Evolutionary conservation across 2,888 invertebrate genomes (phyloP), one percentile per base, ranked within the genome.

Genomic region (Ypsolopha scabrella): DNA sequence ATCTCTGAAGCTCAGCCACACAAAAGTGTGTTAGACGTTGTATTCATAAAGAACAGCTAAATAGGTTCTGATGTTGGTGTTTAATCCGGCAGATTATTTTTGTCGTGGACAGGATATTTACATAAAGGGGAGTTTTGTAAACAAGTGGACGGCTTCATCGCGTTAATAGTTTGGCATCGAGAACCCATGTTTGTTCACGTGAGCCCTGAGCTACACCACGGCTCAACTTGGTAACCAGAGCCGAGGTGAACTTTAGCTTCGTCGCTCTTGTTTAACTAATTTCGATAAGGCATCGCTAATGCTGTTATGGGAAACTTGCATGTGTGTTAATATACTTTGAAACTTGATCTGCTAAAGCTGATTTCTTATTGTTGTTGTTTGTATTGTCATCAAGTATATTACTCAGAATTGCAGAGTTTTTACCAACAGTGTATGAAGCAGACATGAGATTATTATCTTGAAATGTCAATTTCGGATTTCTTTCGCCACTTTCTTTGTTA

Each of bases 141-240:
- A 47, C 47, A 47, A 37, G 35, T 11, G 45, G 43, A 13, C 43
- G 14, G 8, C 13, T 43, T 33, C 45, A 53, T 51, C 44, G 52
- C 47, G 49, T 38, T 56, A 60, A 60, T 63, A 62, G 61, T 64
- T 66, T 59, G 60, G 60, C 58, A 57, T 55, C 58, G 61, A 59
- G 62, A 58, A 56, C 62, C 64, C 62, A 64, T 70, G 68, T 77
- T 72, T 68, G 65, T 65, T 68, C 70, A 73, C 66, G 67, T 72
- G 70, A 63, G 62, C 60, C 55, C 47, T 35, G 47, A n/a, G 47
- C 1, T 35, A 10, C 35, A 46, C 34, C 41, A 11, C 41, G 41
- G 35, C 35, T 10, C 45, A 45, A 33, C n/a, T 4, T 34, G 35
- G 39, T 38, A 10, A 45, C 33, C 45, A 24, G 33, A 24, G 24